Base-by-base conservation (phyloP, 2,113 vertebrate genomes). In the Spheniscus mendiculus region DNA sequence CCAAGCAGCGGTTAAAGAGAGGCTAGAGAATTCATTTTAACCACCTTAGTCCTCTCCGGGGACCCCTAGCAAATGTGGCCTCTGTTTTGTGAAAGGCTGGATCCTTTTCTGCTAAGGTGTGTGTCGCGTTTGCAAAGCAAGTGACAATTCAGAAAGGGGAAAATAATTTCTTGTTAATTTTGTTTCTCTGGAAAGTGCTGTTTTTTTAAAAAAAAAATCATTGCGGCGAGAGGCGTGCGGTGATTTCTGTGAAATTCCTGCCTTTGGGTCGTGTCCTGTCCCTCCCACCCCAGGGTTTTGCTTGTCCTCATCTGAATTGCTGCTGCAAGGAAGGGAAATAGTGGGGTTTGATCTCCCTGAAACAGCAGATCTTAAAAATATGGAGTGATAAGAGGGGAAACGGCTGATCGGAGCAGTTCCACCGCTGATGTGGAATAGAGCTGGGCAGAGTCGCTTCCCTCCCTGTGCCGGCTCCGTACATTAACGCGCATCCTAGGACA, bases 191-290 rank as follows among this genome's bases (percentile, higher is more conserved):
- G 15, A 6, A 59, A 80, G 52, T 1, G 59, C 7, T n/a, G 34
- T 15, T 32, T 2, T 42, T 6, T n/a, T n/a, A n/a, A 4, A 5
- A 25, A 10, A 45, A 38, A 1, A 5, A 49, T 4, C 34, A 0
- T 0, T 4, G 86, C 18, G 27, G 59, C 1, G 0, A 36, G 55
- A 30, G 23, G 45, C 9, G 3, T 9, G 62, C 61, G 16, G 55
- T 10, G 70, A 44, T 49, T 83, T 7, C 69, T 29, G 77, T 6
- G 19, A 6, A n/a, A 42, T 19, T 34, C 85, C n/a, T 45, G 36
- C 59, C 59, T 22, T 5, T 4, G 74, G 40, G 27, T 40, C 3
- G 2, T 12, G 81, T 15, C 73, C 69, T 26, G 4, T 34, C 58
- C 87, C 71, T 55, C 62, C 81, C 67, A 9, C 4, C 59, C 32